Evolutionary conservation across 2,888 invertebrate genomes (phyloP).

Genomic region (Monochamus alternatus): DNA sequence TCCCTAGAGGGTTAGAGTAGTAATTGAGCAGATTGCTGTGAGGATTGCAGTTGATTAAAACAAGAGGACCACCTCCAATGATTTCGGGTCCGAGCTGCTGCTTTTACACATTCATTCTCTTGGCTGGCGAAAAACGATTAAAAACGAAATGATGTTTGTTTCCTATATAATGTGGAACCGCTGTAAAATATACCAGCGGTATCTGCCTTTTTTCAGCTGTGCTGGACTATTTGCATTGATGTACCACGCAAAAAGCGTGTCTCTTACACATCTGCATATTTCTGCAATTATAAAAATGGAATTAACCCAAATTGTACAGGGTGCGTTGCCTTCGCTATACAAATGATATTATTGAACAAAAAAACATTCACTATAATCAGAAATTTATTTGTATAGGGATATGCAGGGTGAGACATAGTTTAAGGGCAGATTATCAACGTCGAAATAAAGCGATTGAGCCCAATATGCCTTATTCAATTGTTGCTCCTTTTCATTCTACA

Average conservation of each 20-base stretch:
- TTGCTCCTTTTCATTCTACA: too few species aligned
- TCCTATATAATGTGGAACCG: constrained; percentile 33
- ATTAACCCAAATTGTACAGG: too few species aligned
- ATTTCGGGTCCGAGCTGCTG: constrained; percentile 41
- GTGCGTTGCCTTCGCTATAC: too few species aligned
- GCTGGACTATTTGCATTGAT: constrained; percentile 9
- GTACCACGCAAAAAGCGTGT: not conserved
- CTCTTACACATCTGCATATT: too few species aligned
- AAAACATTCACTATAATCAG: too few species aligned
- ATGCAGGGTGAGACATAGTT: too few species aligned
- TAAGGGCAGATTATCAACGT: too few species aligned
- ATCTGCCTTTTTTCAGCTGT: constrained; percentile 40
- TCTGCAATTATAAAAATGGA: too few species aligned
- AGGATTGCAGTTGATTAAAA: constrained; percentile 65
- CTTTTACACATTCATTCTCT: constrained; percentile 47
- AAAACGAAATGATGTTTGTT: constrained; percentile 50
- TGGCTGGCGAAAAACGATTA: constrained; percentile 45
- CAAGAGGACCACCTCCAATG: constrained; percentile 57
- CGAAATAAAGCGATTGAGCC: too few species aligned
- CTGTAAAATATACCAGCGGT: constrained; percentile 40
- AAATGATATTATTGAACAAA: too few species aligned
- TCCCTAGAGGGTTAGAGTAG: constrained; percentile 61
- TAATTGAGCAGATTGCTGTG: constrained; percentile 64
- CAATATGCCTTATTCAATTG: too few species aligned
- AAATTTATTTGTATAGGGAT: too few species aligned